phyloP scores from a whole-genome alignment of 2,797 vertebrate species.

The Perodicticus potto region DNA sequence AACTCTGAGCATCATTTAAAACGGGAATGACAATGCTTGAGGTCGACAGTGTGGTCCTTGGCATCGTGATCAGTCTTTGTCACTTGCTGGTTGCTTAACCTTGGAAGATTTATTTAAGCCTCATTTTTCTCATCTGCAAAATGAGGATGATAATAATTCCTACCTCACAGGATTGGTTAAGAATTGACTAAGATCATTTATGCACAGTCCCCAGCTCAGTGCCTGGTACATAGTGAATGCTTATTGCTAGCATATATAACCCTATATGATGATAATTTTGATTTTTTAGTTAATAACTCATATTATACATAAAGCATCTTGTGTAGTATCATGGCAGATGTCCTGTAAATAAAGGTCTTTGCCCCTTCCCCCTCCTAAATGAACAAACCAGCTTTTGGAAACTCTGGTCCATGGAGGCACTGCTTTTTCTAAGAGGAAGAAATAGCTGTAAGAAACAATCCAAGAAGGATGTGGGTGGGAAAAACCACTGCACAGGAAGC shows the following conservation, averaged over 20 bases:
- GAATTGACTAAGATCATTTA: neutral
- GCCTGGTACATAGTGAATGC: neutral
- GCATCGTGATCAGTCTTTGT: neutral
- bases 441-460: rapidly evolving
- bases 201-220: neutral
- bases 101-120: neutral
- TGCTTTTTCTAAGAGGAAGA: neutral
- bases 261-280: neutral
- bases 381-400: neutral
- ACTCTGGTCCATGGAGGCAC: neutral
- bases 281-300: neutral
- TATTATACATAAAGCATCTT: neutral
- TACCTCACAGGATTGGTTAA: neutral
- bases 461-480: neutral
- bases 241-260: neutral
- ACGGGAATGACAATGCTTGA: neutral
- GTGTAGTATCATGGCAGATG: neutral
- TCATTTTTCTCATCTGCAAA: conserved; percentile 38
- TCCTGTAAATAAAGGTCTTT: neutral
- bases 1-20: neutral
- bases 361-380: neutral
- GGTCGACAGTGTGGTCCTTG: neutral
- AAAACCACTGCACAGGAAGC: rapidly evolving
- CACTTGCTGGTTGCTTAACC: neutral
- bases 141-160: neutral